Evolutionary conservation across 1,140 invertebrate genomes (phyloP).

Genomic region (Elymnias hypermnestra): DNA sequence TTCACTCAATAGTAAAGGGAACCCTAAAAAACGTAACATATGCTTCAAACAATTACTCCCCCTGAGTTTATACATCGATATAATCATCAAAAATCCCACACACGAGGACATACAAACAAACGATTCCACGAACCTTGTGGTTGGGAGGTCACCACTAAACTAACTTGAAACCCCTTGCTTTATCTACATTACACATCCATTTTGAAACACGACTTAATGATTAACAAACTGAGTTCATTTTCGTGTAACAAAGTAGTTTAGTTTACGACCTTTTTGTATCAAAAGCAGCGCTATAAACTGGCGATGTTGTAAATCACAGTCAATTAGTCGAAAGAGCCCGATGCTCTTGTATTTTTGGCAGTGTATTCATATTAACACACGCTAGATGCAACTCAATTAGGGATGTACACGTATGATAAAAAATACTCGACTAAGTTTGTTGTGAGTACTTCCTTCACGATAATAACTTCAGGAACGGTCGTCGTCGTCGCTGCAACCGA

Average conservation of each 20-base stretch:
- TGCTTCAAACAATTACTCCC: slow-evolving; percentile 15
- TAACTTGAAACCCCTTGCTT: neutral
- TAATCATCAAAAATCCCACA: slow-evolving; percentile 44
- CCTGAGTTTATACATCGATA: slow-evolving; percentile 23
- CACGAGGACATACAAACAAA: slow-evolving; percentile 49
- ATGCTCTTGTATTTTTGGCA: slow-evolving; percentile 36
- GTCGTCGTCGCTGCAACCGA: too few species aligned
- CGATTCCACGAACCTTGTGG: slow-evolving; percentile 39
- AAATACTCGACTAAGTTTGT: too few species aligned
- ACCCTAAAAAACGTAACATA: too few species aligned
- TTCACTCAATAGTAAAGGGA: too few species aligned
- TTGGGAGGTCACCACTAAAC: slow-evolving; percentile 20
- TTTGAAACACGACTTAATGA: slow-evolving; percentile 10
- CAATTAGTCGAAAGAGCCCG: slow-evolving; percentile 45
- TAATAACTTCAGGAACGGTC: too few species aligned
- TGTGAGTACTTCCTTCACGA: too few species aligned
- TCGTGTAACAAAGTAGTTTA: slow-evolving; percentile 3
- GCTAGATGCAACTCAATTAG: slow-evolving; percentile 7
- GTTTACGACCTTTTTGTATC: slow-evolving; percentile 23
- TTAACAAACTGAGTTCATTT: slow-evolving; percentile 17
- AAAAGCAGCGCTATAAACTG: slow-evolving; percentile 36
- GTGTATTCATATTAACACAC: slow-evolving; percentile 45
- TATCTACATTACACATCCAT: slow-evolving; percentile 6
- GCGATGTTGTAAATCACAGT: slow-evolving; percentile 53
- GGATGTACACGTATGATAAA: too few species aligned